Conservation (phyloP, 2,797 vertebrate genomes). For the Sebastes vulpes region DNA sequence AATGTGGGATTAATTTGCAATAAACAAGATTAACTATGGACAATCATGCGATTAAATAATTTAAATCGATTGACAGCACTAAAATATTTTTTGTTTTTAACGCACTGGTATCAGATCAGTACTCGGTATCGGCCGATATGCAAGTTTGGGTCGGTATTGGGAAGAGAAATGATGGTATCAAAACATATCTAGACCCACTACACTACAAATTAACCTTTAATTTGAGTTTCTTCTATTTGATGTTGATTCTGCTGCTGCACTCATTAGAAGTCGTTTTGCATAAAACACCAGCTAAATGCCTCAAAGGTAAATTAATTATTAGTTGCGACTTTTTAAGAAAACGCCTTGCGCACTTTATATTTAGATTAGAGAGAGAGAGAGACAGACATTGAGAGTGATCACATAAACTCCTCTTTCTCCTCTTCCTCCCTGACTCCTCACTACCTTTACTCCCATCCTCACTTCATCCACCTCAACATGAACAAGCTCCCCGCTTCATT, state of each 20-base stretch:
- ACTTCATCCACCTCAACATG: not conserved
- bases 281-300: not conserved
- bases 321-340: not conserved
- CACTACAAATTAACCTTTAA: not conserved
- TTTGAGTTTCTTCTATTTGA: not conserved
- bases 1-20: too few relatives aligned
- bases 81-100: too few relatives aligned
- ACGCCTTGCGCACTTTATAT: not conserved
- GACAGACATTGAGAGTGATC: not conserved
- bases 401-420: not conserved
- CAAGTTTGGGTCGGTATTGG: too few relatives aligned
- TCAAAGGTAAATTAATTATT: not conserved
- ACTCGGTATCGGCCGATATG: not conserved
- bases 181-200: not conserved
- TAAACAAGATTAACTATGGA: too few relatives aligned
- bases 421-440: not conserved
- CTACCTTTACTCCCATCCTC: slow-evolving; percentile 1
- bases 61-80: not conserved
- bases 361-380: not conserved
- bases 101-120: not conserved
- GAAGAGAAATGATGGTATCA: too few relatives aligned
- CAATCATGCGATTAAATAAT: too few relatives aligned
- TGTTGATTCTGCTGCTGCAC: not conserved
- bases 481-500: not conserved
- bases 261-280: not conserved